Conservation (phyloP, 2,113 vertebrate species). For the Isurus oxyrinchus region DNA sequence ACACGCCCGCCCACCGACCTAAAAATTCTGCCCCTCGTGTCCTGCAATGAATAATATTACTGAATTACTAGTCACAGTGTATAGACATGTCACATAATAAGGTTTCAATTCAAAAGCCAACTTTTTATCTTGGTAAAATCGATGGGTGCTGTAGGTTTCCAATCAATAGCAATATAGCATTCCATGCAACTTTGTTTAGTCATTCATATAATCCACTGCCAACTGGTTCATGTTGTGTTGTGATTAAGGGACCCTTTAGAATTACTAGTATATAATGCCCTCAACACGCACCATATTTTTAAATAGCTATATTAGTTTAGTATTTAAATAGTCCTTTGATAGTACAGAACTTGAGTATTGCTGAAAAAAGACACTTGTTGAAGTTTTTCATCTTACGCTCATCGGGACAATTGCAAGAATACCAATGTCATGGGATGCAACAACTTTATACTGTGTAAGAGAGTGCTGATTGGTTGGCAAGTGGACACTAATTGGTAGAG, state of each 20-base stretch:
- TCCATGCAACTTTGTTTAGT: background rate
- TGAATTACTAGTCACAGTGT: background rate
- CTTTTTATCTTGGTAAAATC: background rate
- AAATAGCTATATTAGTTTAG: background rate
- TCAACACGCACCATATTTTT: background rate
- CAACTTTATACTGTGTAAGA: too few relatives aligned
- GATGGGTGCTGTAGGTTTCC: background rate
- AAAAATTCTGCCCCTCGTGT: background rate
- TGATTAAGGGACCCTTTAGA: background rate
- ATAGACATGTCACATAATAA: too few relatives aligned
- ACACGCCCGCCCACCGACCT: too few relatives aligned
- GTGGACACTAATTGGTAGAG: too few relatives aligned
- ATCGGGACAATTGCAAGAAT: too few relatives aligned
- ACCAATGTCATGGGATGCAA: too few relatives aligned
- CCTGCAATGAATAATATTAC: background rate
- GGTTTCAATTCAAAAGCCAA: background rate
- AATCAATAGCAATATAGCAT: background rate
- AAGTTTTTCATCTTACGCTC: too few relatives aligned
- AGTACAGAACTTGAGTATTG: too few relatives aligned
- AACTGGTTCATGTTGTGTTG: background rate
- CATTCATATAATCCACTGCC: background rate
- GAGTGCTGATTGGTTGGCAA: too few relatives aligned
- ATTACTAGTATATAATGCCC: background rate
- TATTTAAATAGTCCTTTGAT: background rate
- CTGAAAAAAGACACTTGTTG: too few relatives aligned